Percentiles rank a stretch among this genome's conserved stretches.
Evolutionary conservation across 2,113 vertebrate species (phyloP).

Genomic region (Callochromis pleurospilus): DNA sequence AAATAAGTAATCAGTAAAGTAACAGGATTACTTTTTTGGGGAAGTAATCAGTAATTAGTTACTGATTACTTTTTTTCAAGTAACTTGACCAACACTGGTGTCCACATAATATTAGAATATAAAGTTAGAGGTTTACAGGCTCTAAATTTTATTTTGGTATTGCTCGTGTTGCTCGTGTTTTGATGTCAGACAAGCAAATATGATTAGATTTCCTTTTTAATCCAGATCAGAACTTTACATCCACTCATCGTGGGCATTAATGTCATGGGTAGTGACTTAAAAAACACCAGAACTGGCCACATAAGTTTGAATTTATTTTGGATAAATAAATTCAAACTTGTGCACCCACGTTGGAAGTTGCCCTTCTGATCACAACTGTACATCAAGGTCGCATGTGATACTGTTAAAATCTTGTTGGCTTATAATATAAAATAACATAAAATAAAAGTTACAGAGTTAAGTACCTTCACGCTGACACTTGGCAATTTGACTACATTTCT

Average conservation of each 20-base stretch:
- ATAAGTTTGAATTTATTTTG: neutral
- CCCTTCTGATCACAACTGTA: neutral
- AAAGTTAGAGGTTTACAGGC: neutral
- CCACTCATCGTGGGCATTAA: neutral
- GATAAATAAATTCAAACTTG: neutral
- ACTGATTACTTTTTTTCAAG: too few relatives aligned
- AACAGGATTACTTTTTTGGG: too few relatives aligned
- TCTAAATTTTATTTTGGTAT: neutral
- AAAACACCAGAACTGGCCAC: neutral
- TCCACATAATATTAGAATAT: neutral
- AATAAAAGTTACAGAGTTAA: neutral
- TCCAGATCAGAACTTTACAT: neutral
- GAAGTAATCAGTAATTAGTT: too few relatives aligned
- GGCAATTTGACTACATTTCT: neutral
- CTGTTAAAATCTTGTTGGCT: neutral
- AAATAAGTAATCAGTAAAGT: too few relatives aligned
- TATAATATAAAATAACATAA: neutral
- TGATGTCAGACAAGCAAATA: neutral
- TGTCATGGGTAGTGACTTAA: neutral
- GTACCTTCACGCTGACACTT: neutral
- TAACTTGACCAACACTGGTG: too few relatives aligned
- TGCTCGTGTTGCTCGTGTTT: accelerated
- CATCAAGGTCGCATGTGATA: neutral
- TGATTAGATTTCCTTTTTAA: neutral
- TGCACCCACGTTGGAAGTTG: accelerated